phyloP scores from a whole-genome alignment of 2,113 vertebrate species.

The Dipodomys merriami region DNA sequence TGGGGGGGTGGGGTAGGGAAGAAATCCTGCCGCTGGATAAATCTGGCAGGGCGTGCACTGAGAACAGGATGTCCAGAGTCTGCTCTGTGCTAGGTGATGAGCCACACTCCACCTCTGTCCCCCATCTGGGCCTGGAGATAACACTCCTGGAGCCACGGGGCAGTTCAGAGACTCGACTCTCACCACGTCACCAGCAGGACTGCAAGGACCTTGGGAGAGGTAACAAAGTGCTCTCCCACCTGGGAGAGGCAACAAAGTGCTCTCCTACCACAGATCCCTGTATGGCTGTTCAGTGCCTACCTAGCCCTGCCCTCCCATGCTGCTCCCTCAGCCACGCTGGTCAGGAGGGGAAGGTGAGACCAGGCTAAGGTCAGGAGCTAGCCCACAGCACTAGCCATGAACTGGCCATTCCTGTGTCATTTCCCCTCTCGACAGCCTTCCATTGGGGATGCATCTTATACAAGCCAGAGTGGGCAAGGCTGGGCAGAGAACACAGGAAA shows the following conservation, averaged over 20 bases:
- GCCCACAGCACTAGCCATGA: not conserved
- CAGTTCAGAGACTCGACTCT: not conserved
- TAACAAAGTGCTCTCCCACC: too few relatives aligned
- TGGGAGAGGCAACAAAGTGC: too few relatives aligned
- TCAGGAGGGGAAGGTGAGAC: not conserved
- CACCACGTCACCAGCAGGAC: fast-evolving
- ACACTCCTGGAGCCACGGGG: not conserved
- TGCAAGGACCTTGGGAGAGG: not conserved
- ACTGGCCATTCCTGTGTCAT: not conserved
- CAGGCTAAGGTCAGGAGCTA: not conserved
- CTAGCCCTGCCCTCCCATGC: not conserved
- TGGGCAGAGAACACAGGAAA: not conserved
- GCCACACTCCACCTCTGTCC: not conserved
- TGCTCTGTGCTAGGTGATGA: not conserved
- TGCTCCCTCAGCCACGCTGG: not conserved
- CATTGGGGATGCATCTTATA: too few relatives aligned
- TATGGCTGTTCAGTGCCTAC: not conserved
- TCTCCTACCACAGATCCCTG: not conserved
- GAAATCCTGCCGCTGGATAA: constrained; percentile 48
- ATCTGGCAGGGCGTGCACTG: not conserved
- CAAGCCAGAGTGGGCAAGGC: not conserved
- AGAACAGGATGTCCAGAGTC: not conserved
- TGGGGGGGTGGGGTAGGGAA: not conserved
- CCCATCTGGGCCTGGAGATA: constrained; percentile 63
- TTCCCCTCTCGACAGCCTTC: not conserved